A percentile compares a stretch with the other conserved stretches of the same genome.
These are phyloP conservation scores for Xenopus laevis DNA, from an alignment of 2,113 vertebrate species.

Conservation along the genomic window DNA sequence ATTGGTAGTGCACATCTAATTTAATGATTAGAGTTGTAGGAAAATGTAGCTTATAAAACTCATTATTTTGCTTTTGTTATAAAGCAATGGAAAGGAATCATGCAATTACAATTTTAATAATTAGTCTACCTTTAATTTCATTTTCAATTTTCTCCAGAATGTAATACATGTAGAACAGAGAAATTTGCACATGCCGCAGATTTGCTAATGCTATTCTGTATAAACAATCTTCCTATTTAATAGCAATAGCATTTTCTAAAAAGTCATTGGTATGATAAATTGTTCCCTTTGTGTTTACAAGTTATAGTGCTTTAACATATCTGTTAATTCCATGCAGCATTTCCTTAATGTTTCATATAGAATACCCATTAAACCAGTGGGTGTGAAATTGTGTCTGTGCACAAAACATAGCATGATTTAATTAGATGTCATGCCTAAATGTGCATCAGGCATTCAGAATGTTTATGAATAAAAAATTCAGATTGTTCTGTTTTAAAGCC, in stretches of 20 bases:
- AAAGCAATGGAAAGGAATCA: too few relatives aligned
- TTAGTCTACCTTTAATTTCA: too few relatives aligned
- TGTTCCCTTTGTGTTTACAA: slow-evolving; percentile 15
- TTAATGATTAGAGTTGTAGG: too few relatives aligned
- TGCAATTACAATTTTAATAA: too few relatives aligned
- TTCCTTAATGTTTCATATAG: slow-evolving; percentile 29
- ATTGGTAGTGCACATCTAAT: too few relatives aligned
- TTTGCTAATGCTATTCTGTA: too few relatives aligned
- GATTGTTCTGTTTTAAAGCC: slow-evolving; percentile 28
- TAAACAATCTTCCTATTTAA: neutral
- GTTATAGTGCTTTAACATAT: slow-evolving; percentile 11
- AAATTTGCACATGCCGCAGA: too few relatives aligned
- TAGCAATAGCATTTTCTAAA: neutral
- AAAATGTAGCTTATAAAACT: too few relatives aligned
- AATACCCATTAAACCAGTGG: slow-evolving; percentile 28
- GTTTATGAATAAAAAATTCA: slow-evolving; percentile 11
- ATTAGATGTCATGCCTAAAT: slow-evolving; percentile 20
- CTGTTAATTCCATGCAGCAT: slow-evolving; percentile 15
- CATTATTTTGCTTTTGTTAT: too few relatives aligned
- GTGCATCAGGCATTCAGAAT: slow-evolving; percentile 17
- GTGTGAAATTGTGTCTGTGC: slow-evolving; percentile 31
- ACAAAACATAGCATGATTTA: slow-evolving; percentile 17
- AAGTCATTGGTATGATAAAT: neutral
- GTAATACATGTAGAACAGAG: too few relatives aligned
- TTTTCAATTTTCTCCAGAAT: too few relatives aligned